These are phyloP conservation scores for Rugalucina vietnamica DNA, from an alignment of 2,888 invertebrate genomes.

Conservation along the genomic window DNA sequence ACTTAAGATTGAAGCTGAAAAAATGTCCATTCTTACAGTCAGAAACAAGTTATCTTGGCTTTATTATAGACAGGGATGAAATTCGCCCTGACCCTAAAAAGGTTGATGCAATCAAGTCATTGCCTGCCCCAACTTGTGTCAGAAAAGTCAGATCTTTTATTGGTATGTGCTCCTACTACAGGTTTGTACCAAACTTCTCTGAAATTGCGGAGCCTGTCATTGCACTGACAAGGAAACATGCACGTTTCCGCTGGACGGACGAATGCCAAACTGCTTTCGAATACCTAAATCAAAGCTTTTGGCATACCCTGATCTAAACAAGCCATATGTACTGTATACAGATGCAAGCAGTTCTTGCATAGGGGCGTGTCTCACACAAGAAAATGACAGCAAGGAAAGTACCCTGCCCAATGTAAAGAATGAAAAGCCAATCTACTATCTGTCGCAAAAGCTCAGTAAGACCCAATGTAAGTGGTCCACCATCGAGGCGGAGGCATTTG, in stretches of 20 bases:
- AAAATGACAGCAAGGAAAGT: not conserved
- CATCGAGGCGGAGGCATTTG: conserved; percentile 24
- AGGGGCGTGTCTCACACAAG: conserved; percentile 18
- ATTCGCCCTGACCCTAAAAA: conserved; percentile 35
- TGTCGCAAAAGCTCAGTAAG: conserved; percentile 14
- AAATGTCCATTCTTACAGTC: conserved; percentile 45
- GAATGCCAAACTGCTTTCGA: not conserved
- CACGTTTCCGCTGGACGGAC: conserved; percentile 1
- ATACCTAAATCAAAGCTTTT: no score
- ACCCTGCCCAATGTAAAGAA: not conserved
- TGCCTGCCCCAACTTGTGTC: no score
- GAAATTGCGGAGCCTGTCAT: no score
- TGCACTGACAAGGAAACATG: conserved; percentile 10
- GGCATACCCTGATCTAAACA: conserved; percentile 1
- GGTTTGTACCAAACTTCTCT: no score
- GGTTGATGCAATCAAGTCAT: no score
- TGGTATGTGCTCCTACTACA: no score
- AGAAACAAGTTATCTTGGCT: conserved; percentile 34
- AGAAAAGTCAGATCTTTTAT: no score
- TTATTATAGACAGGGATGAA: no score
- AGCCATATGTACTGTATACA: conserved; percentile 20
- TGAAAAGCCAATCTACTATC: conserved; percentile 12
- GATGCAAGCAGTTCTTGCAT: conserved; percentile 22
- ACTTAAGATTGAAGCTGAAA: conserved; percentile 37
- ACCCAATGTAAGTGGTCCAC: conserved; percentile 18